Conservation (phyloP, 2,888 invertebrate species). For the Sesamia inferens region DNA sequence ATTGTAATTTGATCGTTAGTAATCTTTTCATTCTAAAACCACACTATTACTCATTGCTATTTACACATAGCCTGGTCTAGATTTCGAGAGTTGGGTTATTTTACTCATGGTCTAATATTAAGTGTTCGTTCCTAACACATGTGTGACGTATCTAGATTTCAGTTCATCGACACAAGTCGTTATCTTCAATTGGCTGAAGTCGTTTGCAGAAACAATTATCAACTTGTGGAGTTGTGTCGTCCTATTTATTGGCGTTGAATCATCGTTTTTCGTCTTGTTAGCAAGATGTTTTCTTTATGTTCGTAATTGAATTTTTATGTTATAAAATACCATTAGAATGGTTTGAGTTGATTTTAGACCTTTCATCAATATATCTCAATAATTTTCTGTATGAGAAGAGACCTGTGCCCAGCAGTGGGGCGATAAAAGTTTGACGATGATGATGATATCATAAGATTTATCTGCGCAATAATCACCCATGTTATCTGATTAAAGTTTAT, state of each 20-base stretch:
- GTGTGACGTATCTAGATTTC: slow-evolving; percentile 62
- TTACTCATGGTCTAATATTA: slow-evolving; percentile 59
- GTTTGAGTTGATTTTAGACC: background rate
- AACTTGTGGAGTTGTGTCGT: slow-evolving; percentile 72
- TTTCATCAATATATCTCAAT: slow-evolving; percentile 4
- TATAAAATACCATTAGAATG: background rate
- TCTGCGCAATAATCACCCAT: slow-evolving; percentile 9
- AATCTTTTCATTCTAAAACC: background rate
- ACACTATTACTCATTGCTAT: slow-evolving; percentile 37
- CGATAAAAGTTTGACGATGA: too few species aligned
- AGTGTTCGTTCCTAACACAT: slow-evolving; percentile 47
- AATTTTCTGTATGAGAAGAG: too few species aligned
- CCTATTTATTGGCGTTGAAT: slow-evolving; percentile 76
- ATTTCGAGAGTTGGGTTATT: slow-evolving; percentile 31
- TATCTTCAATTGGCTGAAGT: slow-evolving; percentile 79
- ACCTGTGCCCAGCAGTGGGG: too few species aligned
- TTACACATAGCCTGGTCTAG: slow-evolving; percentile 32
- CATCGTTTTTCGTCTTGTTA: slow-evolving; percentile 75
- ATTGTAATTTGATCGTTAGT: slow-evolving; percentile 5
- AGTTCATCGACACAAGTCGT: slow-evolving; percentile 82
- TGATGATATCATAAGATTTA: slow-evolving; percentile 6
- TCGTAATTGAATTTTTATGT: too few species aligned
- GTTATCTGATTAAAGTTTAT: slow-evolving; percentile 18
- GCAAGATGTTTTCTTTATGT: too few species aligned
- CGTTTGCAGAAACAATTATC: slow-evolving; percentile 82